A percentile compares a stretch with the other conserved stretches of the same genome.
phyloP scores from a whole-genome alignment of 2,797 vertebrate species.

The Cottoperca gobio region DNA sequence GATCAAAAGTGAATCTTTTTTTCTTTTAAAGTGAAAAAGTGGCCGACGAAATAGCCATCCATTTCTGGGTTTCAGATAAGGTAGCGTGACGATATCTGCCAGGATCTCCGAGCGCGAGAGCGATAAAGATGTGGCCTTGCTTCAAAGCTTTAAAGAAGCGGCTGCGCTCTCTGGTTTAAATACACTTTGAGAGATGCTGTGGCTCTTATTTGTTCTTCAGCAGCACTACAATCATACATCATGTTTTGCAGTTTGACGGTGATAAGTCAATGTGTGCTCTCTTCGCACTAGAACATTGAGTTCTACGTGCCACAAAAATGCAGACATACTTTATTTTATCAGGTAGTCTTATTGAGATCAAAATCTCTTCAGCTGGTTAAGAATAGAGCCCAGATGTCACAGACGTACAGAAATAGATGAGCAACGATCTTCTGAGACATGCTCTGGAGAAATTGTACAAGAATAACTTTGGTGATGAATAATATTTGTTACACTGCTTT shows the following conservation, averaged over 20 bases:
- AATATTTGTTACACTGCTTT: neutral
- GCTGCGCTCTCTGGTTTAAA: constrained; percentile 18
- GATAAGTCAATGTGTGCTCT: neutral
- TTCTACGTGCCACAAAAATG: neutral
- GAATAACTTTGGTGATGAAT: neutral
- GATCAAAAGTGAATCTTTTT: constrained; percentile 35
- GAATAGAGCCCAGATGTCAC: neutral
- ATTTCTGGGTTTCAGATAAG: constrained; percentile 55
- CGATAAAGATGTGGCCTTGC: constrained; percentile 43
- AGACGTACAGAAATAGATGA: neutral
- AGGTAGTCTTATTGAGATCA: neutral
- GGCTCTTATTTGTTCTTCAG: constrained; percentile 6
- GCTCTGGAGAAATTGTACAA: neutral
- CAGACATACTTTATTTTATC: neutral
- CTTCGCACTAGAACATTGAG: neutral
- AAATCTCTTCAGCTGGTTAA: neutral
- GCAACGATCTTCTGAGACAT: neutral
- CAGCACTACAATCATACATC: neutral
- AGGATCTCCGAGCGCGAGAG: constrained; percentile 23
- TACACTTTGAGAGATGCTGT: neutral
- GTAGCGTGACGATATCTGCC: constrained; percentile 37
- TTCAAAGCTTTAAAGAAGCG: constrained; percentile 21
- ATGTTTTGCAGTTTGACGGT: constrained; percentile 2
- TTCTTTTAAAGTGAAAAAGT: constrained; percentile 19
- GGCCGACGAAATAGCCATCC: constrained; percentile 51